phyloP scores from a whole-genome alignment of 2,797 vertebrate species.

The Trematocara caparti region DNA sequence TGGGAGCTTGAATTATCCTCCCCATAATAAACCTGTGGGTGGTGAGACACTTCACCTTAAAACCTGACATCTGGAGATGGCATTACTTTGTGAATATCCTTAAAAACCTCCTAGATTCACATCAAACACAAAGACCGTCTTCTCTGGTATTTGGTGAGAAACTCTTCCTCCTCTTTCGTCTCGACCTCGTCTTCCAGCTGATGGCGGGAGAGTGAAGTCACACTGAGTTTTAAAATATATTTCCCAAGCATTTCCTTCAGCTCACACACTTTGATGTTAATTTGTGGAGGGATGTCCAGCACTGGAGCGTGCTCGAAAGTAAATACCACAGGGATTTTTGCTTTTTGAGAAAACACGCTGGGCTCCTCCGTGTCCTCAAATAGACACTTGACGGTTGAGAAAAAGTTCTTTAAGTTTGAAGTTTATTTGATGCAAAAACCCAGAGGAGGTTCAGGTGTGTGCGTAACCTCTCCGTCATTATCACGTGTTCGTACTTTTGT shows the following conservation, averaged over 20 bases:
- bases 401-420: not conserved
- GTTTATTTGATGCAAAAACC: not conserved
- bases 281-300: constrained; percentile 76
- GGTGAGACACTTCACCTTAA: not conserved
- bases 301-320: constrained; percentile 74
- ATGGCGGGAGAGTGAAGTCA: constrained; percentile 75
- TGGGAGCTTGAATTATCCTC: not conserved
- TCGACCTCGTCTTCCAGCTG: not conserved
- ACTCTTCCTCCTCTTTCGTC: not conserved
- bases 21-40: not conserved
- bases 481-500: not conserved
- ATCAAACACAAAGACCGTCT: not conserved
- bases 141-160: not conserved
- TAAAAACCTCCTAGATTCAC: not conserved
- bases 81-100: not conserved
- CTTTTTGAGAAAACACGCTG: constrained; percentile 77
- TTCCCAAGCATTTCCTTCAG: constrained; percentile 63
- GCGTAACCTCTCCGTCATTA: not conserved
- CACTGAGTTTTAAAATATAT: constrained; percentile 86
- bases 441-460: not conserved
- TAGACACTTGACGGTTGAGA: constrained; percentile 10
- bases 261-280: constrained; percentile 83
- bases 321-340: constrained; percentile 79
- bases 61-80: not conserved
- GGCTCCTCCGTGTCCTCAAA: constrained; percentile 71